A percentile compares a stretch with the other conserved stretches of the same genome.
Evolutionary conservation across 2,888 invertebrate genomes (phyloP).

Genomic region (Troilus luridus): DNA sequence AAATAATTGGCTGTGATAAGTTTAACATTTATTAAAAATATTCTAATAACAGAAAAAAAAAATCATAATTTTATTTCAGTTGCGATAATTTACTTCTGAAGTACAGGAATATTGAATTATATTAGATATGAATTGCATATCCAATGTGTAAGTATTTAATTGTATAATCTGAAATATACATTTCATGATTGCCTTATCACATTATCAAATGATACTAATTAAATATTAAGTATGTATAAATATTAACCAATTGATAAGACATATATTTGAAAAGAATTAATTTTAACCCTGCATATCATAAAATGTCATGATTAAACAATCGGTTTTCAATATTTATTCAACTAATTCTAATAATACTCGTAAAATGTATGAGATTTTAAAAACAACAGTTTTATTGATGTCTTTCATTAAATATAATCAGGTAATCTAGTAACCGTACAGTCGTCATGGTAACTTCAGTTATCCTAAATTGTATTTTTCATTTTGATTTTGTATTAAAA

Average conservation of each 20-base stretch:
- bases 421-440: not conserved
- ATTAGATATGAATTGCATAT: no score
- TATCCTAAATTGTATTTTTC: not conserved
- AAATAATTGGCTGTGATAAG: not conserved
- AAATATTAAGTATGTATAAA: no score
- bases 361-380: constrained; percentile 8
- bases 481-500: constrained; percentile 9
- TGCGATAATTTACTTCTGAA: not conserved
- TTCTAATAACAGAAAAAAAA: not conserved
- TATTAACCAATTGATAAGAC: no score
- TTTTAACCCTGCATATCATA: not conserved
- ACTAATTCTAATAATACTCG: constrained; percentile 40
- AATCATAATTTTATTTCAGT: not conserved
- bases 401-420: not conserved
- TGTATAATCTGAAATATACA: not conserved
- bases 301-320: not conserved
- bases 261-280: not conserved
- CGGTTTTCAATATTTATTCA: not conserved
- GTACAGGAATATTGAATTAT: not conserved
- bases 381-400: not conserved
- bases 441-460: constrained; percentile 43
- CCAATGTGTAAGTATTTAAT: not conserved
- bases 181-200: not conserved
- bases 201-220: not conserved
- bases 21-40: not conserved